A percentile compares a stretch with the other conserved stretches of the same genome.
phyloP scores from a whole-genome alignment of 1,140 invertebrate species.

The Sycobia sp. region DNA sequence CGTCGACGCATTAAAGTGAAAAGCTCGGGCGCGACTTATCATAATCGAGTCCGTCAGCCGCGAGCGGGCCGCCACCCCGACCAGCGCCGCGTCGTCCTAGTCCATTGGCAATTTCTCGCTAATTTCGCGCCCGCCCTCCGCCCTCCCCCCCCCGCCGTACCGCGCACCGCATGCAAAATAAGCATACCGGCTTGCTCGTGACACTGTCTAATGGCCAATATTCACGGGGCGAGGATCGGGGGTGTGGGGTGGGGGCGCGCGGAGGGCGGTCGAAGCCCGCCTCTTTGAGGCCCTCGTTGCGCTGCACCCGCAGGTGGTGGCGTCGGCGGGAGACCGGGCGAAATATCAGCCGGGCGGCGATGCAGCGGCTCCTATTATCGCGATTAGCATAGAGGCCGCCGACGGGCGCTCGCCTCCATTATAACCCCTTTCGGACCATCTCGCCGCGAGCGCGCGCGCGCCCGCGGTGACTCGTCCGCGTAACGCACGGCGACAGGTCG shows the following conservation, averaged over 20 bases:
- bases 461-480: background rate
- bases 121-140: constrained; percentile 14
- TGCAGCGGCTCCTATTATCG: constrained; percentile 26
- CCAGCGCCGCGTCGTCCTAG: background rate
- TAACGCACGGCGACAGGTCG: constrained; percentile 17
- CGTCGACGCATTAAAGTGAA: no score
- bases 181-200: constrained; percentile 20
- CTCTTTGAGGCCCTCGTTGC: no score
- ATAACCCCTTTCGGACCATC: background rate
- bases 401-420: background rate
- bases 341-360: background rate
- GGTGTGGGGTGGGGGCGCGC: no score
- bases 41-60: background rate
- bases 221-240: no score
- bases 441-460: background rate
- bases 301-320: no score
- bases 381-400: constrained; percentile 29
- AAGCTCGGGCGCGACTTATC: no score
- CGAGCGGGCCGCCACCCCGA: background rate
- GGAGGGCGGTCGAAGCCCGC: background rate
- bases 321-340: no score
- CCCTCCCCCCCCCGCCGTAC: no score
- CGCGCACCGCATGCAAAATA: constrained; percentile 11
- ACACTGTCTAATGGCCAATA: constrained; percentile 34
- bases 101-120: constrained; percentile 32